These are phyloP conservation scores for Lathamus discolor DNA, from an alignment of 2,113 vertebrate genomes.

Conservation along the genomic window DNA sequence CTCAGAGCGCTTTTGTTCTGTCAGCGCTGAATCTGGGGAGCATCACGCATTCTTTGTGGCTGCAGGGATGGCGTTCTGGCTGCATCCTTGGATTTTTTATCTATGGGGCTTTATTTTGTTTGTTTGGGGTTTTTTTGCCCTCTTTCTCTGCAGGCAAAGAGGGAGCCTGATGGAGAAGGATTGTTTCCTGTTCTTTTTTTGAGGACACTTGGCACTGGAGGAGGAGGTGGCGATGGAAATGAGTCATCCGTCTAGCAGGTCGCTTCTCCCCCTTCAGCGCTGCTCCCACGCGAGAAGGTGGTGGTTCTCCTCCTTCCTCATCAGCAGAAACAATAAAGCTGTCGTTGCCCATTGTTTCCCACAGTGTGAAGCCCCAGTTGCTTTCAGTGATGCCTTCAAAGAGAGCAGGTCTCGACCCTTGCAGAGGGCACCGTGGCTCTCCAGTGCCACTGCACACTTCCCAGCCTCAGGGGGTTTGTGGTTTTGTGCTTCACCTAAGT, in stretches of 20 bases:
- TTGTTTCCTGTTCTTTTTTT: neutral
- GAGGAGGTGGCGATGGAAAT: constrained; percentile 24
- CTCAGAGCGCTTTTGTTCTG: neutral
- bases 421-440: fast-evolving
- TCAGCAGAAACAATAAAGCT: neutral
- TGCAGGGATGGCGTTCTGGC: neutral
- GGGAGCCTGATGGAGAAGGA: neutral
- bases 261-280: neutral
- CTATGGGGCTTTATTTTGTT: neutral
- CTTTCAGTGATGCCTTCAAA: neutral
- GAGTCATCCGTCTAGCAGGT: constrained; percentile 51
- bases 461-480: neutral
- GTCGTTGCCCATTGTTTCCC: neutral
- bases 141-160: fast-evolving
- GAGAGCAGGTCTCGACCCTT: fast-evolving
- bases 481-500: neutral
- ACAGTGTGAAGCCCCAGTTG: neutral
- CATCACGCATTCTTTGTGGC: fast-evolving
- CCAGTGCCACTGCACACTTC: neutral
- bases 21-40: neutral
- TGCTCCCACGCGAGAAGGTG: constrained; percentile 29
- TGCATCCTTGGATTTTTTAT: neutral
- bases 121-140: fast-evolving
- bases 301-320: neutral
- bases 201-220: neutral